Evolutionary conservation across 2,797 vertebrate species (phyloP).

Genomic region (Sebastes glaucus): DNA sequence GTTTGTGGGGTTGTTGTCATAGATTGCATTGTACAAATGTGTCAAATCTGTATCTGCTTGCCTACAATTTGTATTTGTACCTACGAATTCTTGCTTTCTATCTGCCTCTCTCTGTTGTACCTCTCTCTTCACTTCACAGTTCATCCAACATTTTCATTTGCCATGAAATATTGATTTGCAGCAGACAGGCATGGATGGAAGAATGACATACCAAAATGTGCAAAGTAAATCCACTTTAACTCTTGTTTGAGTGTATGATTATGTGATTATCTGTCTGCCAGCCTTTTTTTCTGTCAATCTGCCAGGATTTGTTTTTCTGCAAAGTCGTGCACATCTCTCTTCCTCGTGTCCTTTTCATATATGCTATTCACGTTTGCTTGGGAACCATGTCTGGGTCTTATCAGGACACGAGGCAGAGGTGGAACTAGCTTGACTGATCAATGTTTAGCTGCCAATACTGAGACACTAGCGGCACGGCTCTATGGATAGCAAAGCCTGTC

Average conservation of each 20-base stretch:
- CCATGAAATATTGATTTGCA: conserved; percentile 23
- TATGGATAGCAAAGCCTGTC: neutral
- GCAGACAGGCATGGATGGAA: neutral
- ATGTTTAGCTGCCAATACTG: conserved; percentile 13
- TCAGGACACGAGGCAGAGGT: neutral
- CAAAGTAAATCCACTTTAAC: neutral
- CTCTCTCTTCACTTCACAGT: conserved; percentile 2
- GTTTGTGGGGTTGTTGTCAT: neutral
- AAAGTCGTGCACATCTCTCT: neutral
- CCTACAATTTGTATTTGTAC: neutral
- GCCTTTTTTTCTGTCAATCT: conserved; percentile 19
- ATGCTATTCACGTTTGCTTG: neutral
- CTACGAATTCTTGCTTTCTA: neutral
- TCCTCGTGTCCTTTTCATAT: neutral
- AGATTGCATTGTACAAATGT: neutral
- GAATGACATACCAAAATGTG: neutral
- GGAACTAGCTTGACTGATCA: conserved; percentile 2
- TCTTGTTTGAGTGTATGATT: conserved; percentile 25
- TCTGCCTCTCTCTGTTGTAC: neutral
- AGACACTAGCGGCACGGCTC: neutral
- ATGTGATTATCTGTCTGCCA: conserved; percentile 39
- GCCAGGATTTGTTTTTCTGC: neutral
- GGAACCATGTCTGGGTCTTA: neutral
- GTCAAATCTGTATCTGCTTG: neutral
- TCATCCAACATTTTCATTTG: conserved; percentile 10